Evolutionary conservation across 2,113 vertebrate genomes (phyloP).

Genomic region (Melanerpes formicivorus): DNA sequence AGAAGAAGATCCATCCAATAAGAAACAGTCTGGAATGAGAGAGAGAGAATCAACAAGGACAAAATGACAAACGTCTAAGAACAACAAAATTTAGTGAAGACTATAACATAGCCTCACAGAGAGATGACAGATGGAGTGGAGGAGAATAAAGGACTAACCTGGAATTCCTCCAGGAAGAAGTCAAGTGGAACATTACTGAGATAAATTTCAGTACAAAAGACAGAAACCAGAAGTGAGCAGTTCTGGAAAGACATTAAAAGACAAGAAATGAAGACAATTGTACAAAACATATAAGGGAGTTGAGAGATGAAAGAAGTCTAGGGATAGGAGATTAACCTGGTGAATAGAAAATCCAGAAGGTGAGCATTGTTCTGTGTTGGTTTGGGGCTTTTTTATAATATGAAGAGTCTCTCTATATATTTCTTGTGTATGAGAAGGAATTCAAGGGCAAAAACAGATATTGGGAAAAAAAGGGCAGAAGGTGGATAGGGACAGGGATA

Average conservation of each 20-base stretch:
- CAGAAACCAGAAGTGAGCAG: slow-evolving; percentile 45
- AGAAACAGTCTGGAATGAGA: slow-evolving; percentile 23
- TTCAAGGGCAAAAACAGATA: not conserved
- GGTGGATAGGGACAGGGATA: not conserved
- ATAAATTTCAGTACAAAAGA: slow-evolving; percentile 30
- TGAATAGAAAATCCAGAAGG: not conserved
- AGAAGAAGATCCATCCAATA: slow-evolving; percentile 8
- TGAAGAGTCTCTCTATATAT: not conserved
- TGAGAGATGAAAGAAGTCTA: not conserved
- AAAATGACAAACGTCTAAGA: slow-evolving; percentile 42
- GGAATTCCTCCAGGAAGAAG: slow-evolving; percentile 61
- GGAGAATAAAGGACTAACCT: slow-evolving; percentile 57
- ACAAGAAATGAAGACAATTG: not conserved
- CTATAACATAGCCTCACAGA: not conserved
- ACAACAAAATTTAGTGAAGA: slow-evolving; percentile 38
- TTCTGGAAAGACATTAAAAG: slow-evolving; percentile 5
- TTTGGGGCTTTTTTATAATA: not conserved
- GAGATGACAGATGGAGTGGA: slow-evolving; percentile 64
- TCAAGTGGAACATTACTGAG: slow-evolving; percentile 42
- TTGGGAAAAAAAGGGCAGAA: not conserved
- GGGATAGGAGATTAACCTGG: not conserved
- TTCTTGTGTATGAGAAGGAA: not conserved
- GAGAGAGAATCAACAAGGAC: slow-evolving; percentile 23
- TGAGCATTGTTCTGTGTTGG: not conserved
- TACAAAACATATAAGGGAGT: not conserved